Percentiles rank a stretch among this genome's conserved stretches.
phyloP scores from a whole-genome alignment of 2,888 invertebrate genomes.

The Drosophila lacicola region DNA sequence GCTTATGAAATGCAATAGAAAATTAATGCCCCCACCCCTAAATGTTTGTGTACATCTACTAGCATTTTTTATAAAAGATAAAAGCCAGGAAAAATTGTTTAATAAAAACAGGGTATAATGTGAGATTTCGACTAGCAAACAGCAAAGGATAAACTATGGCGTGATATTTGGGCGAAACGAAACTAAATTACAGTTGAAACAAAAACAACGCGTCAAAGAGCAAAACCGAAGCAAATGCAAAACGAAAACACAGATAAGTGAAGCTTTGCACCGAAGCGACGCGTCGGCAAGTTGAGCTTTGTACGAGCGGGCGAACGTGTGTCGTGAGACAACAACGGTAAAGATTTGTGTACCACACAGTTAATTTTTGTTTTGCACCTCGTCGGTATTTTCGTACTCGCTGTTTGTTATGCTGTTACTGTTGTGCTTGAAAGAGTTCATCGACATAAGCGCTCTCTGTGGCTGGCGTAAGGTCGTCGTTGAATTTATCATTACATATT shows the following conservation, averaged over 20 bases:
- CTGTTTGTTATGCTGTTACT: constrained; percentile 43
- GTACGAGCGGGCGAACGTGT: not conserved
- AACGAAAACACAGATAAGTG: constrained; percentile 34
- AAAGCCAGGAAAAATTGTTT: too few species aligned
- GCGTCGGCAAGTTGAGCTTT: constrained; percentile 28
- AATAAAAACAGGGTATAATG: too few species aligned
- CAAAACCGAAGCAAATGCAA: constrained; percentile 25
- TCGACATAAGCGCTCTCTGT: constrained; percentile 56
- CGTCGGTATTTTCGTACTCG: constrained; percentile 34
- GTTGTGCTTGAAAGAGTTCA: constrained; percentile 72
- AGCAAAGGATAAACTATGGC: constrained; percentile 1
- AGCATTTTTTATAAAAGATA: too few species aligned
- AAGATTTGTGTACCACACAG: constrained; percentile 30
- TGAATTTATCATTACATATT: constrained; percentile 38
- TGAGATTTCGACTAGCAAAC: not conserved
- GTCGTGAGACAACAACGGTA: constrained; percentile 46
- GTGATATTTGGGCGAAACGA: not conserved
- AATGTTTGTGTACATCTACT: too few species aligned
- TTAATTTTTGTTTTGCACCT: constrained; percentile 45
- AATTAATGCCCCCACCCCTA: too few species aligned
- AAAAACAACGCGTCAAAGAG: constrained; percentile 43
- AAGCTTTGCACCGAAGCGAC: constrained; percentile 36
- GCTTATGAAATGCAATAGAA: not conserved
- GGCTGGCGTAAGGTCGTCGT: constrained; percentile 28
- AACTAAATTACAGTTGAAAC: constrained; percentile 28